Conservation (phyloP, 2,797 vertebrate genomes). For the Falco peregrinus region DNA sequence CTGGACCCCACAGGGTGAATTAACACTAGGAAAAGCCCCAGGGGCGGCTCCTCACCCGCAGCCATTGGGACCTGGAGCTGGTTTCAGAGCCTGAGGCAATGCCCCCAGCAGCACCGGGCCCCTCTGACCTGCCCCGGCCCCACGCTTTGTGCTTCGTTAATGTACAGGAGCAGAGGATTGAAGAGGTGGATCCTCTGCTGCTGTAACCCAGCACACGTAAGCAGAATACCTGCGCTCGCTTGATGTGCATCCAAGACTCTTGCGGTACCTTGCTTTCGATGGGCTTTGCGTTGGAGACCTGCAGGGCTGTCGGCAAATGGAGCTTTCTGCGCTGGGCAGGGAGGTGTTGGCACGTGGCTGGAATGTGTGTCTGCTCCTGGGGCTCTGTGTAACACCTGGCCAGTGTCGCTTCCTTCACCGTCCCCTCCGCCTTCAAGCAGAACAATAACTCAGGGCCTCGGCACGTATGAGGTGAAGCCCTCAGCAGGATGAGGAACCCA, state of each 20-base stretch:
- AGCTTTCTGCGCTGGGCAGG: neutral
- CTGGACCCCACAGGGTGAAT: neutral
- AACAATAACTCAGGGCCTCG: neutral
- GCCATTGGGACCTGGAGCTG: rapidly evolving
- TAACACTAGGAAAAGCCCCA: neutral
- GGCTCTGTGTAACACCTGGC: rapidly evolving
- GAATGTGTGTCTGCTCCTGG: rapidly evolving
- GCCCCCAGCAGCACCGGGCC: rapidly evolving
- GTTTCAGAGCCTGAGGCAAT: neutral
- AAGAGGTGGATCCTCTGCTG: neutral
- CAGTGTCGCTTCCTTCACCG: neutral
- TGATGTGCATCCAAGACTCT: neutral
- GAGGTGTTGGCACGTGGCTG: neutral
- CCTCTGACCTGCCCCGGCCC: neutral
- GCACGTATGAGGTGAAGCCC: neutral
- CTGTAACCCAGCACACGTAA: rapidly evolving
- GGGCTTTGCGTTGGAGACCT: rapidly evolving
- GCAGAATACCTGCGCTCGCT: rapidly evolving
- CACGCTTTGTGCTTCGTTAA: rapidly evolving
- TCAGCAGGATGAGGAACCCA: neutral
- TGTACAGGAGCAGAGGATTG: rapidly evolving
- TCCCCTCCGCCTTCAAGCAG: neutral
- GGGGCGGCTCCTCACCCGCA: rapidly evolving
- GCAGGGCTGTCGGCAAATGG: neutral
- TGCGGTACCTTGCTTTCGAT: rapidly evolving